Conservation (phyloP, 2,888 invertebrate species). For the Hemaris fuciformis region DNA sequence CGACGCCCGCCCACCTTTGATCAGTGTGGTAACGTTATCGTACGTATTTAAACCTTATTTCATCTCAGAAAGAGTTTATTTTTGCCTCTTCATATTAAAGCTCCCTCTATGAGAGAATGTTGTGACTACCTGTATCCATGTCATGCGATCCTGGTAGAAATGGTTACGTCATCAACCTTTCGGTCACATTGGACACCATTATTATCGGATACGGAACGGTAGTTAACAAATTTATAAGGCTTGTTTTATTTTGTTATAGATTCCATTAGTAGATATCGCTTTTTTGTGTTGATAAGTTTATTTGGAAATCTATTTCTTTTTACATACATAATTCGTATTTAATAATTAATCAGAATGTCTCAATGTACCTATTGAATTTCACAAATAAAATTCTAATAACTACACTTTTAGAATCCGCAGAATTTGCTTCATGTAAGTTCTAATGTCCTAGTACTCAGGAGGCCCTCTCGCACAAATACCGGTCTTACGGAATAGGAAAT, state of each 20-base stretch:
- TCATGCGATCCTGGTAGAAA: constrained; percentile 57
- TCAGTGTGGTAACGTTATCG: constrained; percentile 64
- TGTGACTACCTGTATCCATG: constrained; percentile 32
- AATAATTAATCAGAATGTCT: no score
- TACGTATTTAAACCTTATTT: constrained; percentile 39
- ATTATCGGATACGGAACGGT: neutral
- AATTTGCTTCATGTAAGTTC: constrained; percentile 27
- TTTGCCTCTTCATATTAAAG: neutral
- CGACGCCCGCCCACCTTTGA: constrained; percentile 69
- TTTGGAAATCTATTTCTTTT: no score
- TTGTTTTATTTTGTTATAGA: neutral
- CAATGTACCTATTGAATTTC: neutral
- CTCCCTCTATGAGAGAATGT: constrained; percentile 12
- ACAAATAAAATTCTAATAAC: neutral
- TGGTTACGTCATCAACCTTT: constrained; percentile 64
- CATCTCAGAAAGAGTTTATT: neutral
- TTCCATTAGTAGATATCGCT: no score
- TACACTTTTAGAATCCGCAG: neutral
- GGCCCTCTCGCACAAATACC: constrained; percentile 45
- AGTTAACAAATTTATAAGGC: neutral
- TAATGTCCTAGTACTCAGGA: constrained; percentile 53
- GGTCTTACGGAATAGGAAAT: constrained; percentile 40
- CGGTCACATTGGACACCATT: neutral
- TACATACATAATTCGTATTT: no score
- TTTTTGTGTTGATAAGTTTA: no score